A percentile compares a stretch with the other conserved stretches of the same genome.
Evolutionary conservation across 2,113 vertebrate genomes (phyloP).

Genomic region (Bostrychus sinensis): DNA sequence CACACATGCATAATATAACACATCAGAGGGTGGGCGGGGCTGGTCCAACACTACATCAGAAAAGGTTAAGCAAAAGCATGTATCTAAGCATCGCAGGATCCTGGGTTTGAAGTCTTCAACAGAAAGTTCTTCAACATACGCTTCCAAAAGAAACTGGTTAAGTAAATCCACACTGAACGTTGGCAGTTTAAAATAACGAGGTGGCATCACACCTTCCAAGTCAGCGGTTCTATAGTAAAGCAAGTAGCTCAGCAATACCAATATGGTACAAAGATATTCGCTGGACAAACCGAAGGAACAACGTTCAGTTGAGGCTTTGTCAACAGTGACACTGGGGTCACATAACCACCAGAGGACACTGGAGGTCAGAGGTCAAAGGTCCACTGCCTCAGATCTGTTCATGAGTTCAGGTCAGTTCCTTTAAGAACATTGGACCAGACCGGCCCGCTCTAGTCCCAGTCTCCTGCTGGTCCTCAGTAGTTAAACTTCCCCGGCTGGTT

Average conservation of each 20-base stretch:
- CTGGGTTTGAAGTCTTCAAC: slow-evolving; percentile 57
- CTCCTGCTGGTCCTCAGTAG: slow-evolving; percentile 75
- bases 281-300: slow-evolving; percentile 69
- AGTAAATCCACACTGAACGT: slow-evolving; percentile 77
- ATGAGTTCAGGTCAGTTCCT: slow-evolving; percentile 44
- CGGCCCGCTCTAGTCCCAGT: slow-evolving; percentile 41
- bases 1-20: slow-evolving; percentile 83
- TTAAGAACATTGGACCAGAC: slow-evolving; percentile 26
- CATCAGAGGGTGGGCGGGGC: slow-evolving; percentile 72
- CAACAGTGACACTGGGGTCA: slow-evolving; percentile 67
- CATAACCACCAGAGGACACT: slow-evolving; percentile 14
- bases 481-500: slow-evolving; percentile 83
- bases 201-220: slow-evolving; percentile 65
- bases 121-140: slow-evolving; percentile 49
- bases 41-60: slow-evolving; percentile 80
- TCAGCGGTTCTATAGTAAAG: slow-evolving; percentile 73
- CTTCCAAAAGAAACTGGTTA: slow-evolving; percentile 63
- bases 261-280: slow-evolving; percentile 87
- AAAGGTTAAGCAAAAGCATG: slow-evolving; percentile 78
- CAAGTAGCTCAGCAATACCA: slow-evolving; percentile 84
- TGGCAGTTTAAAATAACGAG: slow-evolving; percentile 74
- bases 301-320: slow-evolving; percentile 74
- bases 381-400: slow-evolving; percentile 45
- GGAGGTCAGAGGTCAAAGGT: slow-evolving; percentile 48
- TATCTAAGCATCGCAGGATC: slow-evolving; percentile 68